Base-by-base conservation (phyloP, 2,113 vertebrate species). In the Sminthopsis crassicaudata region DNA sequence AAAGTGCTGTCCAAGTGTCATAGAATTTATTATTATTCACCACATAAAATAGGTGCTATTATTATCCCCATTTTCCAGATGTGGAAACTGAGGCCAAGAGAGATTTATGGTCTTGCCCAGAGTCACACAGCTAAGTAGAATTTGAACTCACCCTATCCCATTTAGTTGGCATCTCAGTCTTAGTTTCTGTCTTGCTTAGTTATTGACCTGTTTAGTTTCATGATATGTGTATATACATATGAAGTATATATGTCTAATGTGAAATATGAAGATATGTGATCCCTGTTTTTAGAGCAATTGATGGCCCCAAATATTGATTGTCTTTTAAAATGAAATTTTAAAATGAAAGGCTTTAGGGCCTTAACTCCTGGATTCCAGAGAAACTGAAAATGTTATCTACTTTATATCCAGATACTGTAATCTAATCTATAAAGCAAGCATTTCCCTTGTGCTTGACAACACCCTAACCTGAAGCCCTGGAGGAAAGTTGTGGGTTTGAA, bases 311-410 rank as follows among this genome's bases (percentile, higher is more conserved):
- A 10, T 46, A 24, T 51, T 94, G 67, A 53, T 89, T 91, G 30
- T 90, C 95, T 92, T 93, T 67, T 53, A 52, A 16, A 90, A 93
- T 22, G 94, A 48, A 48, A 48, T 91, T 93, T 67, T 50, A 52
- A 16, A 90, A 93, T 22, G 94, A 57, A 57, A 51, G 30, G 16
- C 46, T 19, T 95, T 48, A 90, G 2, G 46, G n/a, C n/a, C 50
- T 90, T 42, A 30, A 36, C 67, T 92, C 22, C n/a, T 84, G 16
- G 36, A 42, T 84, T 84, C 67, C n/a, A 42, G 67, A 84, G 67
- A 42, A 84, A 42, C n/a, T 90, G n/a, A 30, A 52, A 55, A 14
- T 84, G 16, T 3, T 55, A 60, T 52, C 27, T 60, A 5, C 14
- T 92, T 89, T 76, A 46, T 16, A 42, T 8, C 5, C 42, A 60